Conservation (phyloP, 2,888 invertebrate species). For the Carabus problematicus region DNA sequence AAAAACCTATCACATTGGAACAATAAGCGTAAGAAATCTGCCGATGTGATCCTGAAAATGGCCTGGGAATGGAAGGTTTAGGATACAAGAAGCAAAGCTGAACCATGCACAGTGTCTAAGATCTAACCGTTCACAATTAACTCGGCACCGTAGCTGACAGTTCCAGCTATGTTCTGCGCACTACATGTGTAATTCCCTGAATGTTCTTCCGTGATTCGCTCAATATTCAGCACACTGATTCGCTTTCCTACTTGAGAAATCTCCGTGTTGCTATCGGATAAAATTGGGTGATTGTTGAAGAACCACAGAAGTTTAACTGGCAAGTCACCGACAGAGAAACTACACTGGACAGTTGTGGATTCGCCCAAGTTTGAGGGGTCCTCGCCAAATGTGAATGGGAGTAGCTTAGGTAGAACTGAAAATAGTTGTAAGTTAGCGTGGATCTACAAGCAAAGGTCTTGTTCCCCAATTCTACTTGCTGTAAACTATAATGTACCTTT, state of each 20-base stretch:
- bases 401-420: conserved; percentile 34
- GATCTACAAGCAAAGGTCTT: no score
- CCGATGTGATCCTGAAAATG: no score
- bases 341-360: conserved; percentile 73
- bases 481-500: no score
- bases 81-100: not conserved
- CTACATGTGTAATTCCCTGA: conserved; percentile 72
- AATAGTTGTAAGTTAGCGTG: conserved; percentile 34
- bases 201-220: conserved; percentile 33
- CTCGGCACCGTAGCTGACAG: conserved; percentile 65
- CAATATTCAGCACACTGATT: conserved; percentile 26
- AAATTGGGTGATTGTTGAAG: conserved; percentile 12
- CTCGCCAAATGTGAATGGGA: conserved; percentile 53
- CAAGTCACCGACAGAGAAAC: conserved; percentile 30
- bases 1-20: no score
- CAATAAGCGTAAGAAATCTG: no score
- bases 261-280: conserved; percentile 58
- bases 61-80: not conserved
- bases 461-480: no score
- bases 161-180: conserved; percentile 70
- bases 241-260: conserved; percentile 61
- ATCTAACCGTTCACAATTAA: conserved; percentile 66
- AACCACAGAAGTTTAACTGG: conserved; percentile 28
- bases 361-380: conserved; percentile 79
- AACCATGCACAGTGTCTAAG: not conserved